These are phyloP conservation scores for Ctenopoma multispine DNA, from an alignment of 2,797 vertebrate genomes.

Conservation along the genomic window DNA sequence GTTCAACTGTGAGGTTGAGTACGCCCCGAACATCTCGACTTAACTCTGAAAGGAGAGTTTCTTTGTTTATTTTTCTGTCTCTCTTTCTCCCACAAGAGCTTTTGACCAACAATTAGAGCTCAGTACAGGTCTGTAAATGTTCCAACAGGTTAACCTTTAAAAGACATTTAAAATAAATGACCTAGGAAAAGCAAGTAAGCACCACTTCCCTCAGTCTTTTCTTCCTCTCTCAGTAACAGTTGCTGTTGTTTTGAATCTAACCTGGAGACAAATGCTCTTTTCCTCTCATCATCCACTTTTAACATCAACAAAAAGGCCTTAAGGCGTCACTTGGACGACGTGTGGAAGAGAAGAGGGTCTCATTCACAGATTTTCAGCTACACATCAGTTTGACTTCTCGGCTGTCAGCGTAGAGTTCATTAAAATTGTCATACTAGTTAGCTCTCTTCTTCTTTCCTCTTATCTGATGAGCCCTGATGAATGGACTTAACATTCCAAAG, in stretches of 20 bases:
- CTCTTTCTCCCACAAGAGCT: slow-evolving; percentile 45
- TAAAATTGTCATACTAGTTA: slow-evolving; percentile 36
- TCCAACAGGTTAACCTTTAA: slow-evolving; percentile 82
- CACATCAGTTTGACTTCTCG: slow-evolving; percentile 36
- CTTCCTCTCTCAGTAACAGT: slow-evolving; percentile 27
- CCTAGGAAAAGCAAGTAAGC: slow-evolving; percentile 54
- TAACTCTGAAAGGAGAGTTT: slow-evolving; percentile 21
- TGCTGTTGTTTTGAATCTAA: slow-evolving; percentile 34
- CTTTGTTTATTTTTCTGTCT: slow-evolving; percentile 24
- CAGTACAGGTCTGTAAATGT: slow-evolving; percentile 70
- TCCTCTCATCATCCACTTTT: slow-evolving; percentile 8
- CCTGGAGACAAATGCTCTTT: slow-evolving; percentile 35
- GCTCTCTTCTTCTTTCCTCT: slow-evolving; percentile 41
- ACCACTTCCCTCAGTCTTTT: slow-evolving; percentile 40
- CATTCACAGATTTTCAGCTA: slow-evolving; percentile 54
- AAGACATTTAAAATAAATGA: slow-evolving; percentile 76
- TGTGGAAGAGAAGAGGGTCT: slow-evolving; percentile 23
- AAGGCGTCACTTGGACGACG: slow-evolving; percentile 21
- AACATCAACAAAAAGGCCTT: slow-evolving; percentile 5
- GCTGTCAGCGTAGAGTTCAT: slow-evolving; percentile 54
- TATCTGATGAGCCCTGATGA: slow-evolving; percentile 44
- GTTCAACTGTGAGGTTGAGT: slow-evolving; percentile 57
- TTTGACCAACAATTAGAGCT: slow-evolving; percentile 60
- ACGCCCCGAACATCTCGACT: slow-evolving; percentile 39
- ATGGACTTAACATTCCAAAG: slow-evolving; percentile 73